These are phyloP conservation scores for Amyelois transitella DNA, from an alignment of 1,140 invertebrate genomes.

Conservation along the genomic window DNA sequence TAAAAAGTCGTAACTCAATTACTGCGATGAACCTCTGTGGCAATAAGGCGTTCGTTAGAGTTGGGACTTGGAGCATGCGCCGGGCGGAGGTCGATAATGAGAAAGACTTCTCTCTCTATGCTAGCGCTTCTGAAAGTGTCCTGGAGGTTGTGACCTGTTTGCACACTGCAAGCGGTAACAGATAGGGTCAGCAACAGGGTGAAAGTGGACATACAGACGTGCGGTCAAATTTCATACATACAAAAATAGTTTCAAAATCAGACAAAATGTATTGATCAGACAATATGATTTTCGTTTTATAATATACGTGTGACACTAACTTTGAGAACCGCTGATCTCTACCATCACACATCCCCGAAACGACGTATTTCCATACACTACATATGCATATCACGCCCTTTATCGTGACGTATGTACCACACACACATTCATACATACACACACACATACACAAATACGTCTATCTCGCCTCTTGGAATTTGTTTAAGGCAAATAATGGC, in stretches of 20 bases:
- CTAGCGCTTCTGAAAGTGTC: conserved; percentile 4
- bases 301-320: too few species aligned
- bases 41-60: conserved; percentile 67
- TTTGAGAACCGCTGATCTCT: neutral
- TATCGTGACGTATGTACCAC: conserved; percentile 54
- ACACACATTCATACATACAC: conserved; percentile 27
- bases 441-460: conserved; percentile 19
- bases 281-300: too few species aligned
- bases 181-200: too few species aligned
- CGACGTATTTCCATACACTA: conserved; percentile 71
- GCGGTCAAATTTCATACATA: too few species aligned
- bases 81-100: conserved; percentile 71
- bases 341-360: conserved; percentile 71
- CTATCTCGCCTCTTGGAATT: conserved; percentile 53
- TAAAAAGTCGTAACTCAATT: conserved; percentile 74
- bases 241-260: too few species aligned
- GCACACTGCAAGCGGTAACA: neutral
- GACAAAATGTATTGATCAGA: too few species aligned
- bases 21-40: conserved; percentile 67
- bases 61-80: conserved; percentile 65
- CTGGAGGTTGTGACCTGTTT: neutral
- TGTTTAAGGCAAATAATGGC: conserved; percentile 62
- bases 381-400: conserved; percentile 68
- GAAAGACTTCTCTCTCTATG: conserved; percentile 58
- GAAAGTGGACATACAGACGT: too few species aligned